Conservation (phyloP, 2,888 invertebrate genomes). For the Plusia festucae region DNA sequence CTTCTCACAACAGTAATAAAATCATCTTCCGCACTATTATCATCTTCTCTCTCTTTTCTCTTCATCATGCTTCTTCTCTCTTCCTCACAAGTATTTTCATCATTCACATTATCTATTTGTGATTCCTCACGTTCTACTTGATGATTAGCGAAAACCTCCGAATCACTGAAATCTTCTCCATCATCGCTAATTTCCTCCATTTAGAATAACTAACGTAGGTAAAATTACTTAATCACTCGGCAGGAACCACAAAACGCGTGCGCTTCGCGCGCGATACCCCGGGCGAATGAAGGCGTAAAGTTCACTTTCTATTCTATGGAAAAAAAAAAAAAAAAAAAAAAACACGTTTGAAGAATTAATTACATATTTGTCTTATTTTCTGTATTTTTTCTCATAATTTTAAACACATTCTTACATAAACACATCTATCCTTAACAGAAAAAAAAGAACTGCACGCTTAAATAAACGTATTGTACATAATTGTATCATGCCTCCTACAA, state of each 20-base stretch:
- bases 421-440: no score
- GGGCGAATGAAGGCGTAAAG: no score
- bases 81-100: neutral
- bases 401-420: no score
- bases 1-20: slow-evolving; percentile 17
- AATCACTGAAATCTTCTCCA: neutral
- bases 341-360: no score
- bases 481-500: no score
- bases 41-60: slow-evolving; percentile 14
- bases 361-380: no score
- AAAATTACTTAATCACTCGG: neutral
- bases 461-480: no score
- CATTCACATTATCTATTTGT: neutral
- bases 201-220: neutral
- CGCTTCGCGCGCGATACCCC: neutral
- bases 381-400: no score
- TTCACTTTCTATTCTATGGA: no score
- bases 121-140: neutral
- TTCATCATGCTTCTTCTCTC: neutral
- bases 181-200: neutral
- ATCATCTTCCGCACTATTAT: slow-evolving; percentile 7
- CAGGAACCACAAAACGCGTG: neutral
- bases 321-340: no score
- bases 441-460: no score
- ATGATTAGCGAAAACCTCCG: neutral